Evolutionary conservation across 35 echinoderm and acorn worm genomes (phyloP), one percentile per base, ranked within the genome.

Genomic region (Ophioderma brevispina): DNA sequence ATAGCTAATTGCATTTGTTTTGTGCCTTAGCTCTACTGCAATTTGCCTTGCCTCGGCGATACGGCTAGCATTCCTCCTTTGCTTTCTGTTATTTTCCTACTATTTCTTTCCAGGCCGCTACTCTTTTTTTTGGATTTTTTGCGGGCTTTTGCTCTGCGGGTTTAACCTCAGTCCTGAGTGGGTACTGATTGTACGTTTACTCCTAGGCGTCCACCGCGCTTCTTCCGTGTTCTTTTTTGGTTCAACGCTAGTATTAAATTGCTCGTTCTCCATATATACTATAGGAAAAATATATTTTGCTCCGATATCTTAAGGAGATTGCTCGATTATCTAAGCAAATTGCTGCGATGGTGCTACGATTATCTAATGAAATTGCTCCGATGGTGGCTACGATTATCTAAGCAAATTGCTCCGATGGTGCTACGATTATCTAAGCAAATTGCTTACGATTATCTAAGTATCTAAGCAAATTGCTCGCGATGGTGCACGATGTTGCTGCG

Each of bases 31-130:
- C 59, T 25, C n/a, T 70, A 25, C 59, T 70, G 10, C 10, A 8
- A 70, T 70, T 70, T 70, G 59, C 59, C 10, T 70, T 70, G 59
- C 59, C 59, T 70, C 59, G n/a, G 59, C 59, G 59, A 70, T 70
- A 70, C 59, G 10, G 5, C 15, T 25, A 70, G 23, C 28, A 70
- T 25, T 70, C n/a, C 23, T 70, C 59, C 59, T 25, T 70, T 70
- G 59, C 41, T 25, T 6, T 25, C 28, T 70, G 10, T 3, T 70
- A 15, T 15, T 70, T 6, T 25, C n/a, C n/a, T 70, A 70, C n/a
- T n/a, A 70, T 70, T 70, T 70, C 59, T 70, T 70, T 70, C 59
- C 59, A 25, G n/a, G 59, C 59, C 23, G 5, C n/a, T 15, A 8
- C n/a, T n/a, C n/a, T n/a, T 70, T 25, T 70, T 30, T 25, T 6